Evolutionary conservation across 92 coral and sea anemone species (phyloP), one percentile per base, ranked within the genome.

Genomic region (Scolanthus callimorphus): DNA sequence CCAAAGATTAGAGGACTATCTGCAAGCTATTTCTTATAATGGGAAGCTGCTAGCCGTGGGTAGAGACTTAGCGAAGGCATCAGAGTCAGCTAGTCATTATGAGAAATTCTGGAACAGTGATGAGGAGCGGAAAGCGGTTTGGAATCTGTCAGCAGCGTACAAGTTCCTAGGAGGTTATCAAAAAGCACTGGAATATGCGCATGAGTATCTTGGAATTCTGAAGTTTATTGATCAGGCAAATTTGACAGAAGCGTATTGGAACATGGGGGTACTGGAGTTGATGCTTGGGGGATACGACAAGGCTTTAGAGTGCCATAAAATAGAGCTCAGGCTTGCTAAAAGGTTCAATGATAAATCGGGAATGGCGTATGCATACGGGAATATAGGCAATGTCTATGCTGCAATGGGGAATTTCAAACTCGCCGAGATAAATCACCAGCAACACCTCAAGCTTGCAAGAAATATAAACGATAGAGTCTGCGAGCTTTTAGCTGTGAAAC

Each of bases 61-160:
- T 53, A 73, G 82, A 39, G 96, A 88, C 60, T 69, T 88, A 9
- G 46, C 19, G 23, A 72, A 77, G 59, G 55, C 12, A 4, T 15
- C 57, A 1, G 51, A 9, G 2, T 57, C 44, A 10, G 31, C 51
- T 8, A 37, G 21, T 17, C 62, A 62, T 17, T 24, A 28, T 27
- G 51, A 72, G 12, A 58, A 29, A 10, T 77, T 47, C 61, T 88
- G 96, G 96, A 78, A 74, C 77, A 60, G 48, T 31, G 79, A 69
- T 25, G 75, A 77, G 20, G 90, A 88, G 44, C 63, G 96, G 21
- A 88, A 65, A 22, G 83, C 96, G 37, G 55, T 88, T 15, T 88
- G 96, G 96, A 88, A 88, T 46, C 54, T 83, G 29, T 76, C 74
- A 1, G 76, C 73, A 27, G 90, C 90, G 6, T 88, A 88, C 69